Base-by-base conservation (phyloP, 2,888 invertebrate species). In the Aquatica leii region DNA sequence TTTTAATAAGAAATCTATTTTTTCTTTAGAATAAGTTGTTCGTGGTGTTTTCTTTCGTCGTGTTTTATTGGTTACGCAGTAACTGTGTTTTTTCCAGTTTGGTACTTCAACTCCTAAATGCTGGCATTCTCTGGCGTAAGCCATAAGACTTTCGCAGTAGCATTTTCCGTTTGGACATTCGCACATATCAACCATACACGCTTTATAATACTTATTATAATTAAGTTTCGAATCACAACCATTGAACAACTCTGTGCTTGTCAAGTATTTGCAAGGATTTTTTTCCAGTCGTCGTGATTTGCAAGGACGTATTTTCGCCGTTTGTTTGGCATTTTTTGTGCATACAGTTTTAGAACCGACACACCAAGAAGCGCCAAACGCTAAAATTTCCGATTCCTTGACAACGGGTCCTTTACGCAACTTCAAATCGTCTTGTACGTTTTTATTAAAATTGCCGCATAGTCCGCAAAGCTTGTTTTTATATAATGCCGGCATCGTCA, bases 361-460 rank as follows among this genome's bases (percentile, higher is more conserved):
- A 55, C 93, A 88, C 97, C 97, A 98, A 2, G 96, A 94, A 51
- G 90, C 87, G 1, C 94, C 96, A 75, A 97, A 96, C 56, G 87
- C 86, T 83, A 87, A 84, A 4, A 84, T 78, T 57, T 86, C 83
- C 6, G 85, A 82, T 71, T 93, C 92, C 48, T 85, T 85, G 62
- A 91, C 86, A 50, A 89, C 81, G 50, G 84, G 84, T 8, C 92
- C 93, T 69, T 87, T 87, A 54, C 90, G 86, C 69, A 84, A 88
- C 35, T 71, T 77, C 76, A 95, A 87, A 82, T 97, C 97, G 80
- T 97, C 97, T 69, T 92, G 87, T 1, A 90, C 88, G 66, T 92
- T 85, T 48, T 91, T 90, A 81, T 97, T 98, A 82, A 93, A 98
- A 79, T 97, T 97, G 0, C 98, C 98, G 77, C 98, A 98, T 14